Percentiles rank a stretch among this genome's conserved stretches.
These are phyloP conservation scores for Abrostola tripartita DNA, from an alignment of 2,888 invertebrate species.

Conservation along the genomic window DNA sequence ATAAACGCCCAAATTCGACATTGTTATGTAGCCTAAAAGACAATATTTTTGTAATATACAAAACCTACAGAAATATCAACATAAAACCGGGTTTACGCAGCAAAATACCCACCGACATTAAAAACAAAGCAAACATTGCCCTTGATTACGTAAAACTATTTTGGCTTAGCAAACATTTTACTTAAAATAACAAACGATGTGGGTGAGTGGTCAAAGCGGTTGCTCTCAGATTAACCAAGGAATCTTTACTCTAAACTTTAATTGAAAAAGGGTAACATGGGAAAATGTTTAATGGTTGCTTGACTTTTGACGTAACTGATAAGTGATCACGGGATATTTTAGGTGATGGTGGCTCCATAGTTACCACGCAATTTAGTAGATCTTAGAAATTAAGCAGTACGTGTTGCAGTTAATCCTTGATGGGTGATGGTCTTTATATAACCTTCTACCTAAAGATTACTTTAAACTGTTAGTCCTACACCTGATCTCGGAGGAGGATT, in stretches of 20 bases:
- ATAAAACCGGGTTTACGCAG: not conserved
- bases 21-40: no score
- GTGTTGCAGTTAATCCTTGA: no score
- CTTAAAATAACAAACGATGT: not conserved
- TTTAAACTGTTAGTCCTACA: no score
- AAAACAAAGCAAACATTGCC: not conserved
- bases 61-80: not conserved
- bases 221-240: conserved; percentile 13
- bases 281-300: not conserved
- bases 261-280: conserved; percentile 56
- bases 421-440: not conserved
- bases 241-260: conserved; percentile 55
- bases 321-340: not conserved
- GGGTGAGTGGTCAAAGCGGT: conserved; percentile 1
- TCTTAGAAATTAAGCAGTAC: no score
- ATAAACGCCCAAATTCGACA: no score
- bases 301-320: not conserved
- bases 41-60: no score
- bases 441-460: not conserved
- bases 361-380: no score
- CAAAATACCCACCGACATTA: not conserved
- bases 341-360: not conserved
- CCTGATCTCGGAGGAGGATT: no score
- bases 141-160: conserved; percentile 2
- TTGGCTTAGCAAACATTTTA: conserved; percentile 1